These are phyloP conservation scores for Ophthalmolycus amberensis DNA, from an alignment of 2,113 vertebrate species.

Conservation along the genomic window DNA sequence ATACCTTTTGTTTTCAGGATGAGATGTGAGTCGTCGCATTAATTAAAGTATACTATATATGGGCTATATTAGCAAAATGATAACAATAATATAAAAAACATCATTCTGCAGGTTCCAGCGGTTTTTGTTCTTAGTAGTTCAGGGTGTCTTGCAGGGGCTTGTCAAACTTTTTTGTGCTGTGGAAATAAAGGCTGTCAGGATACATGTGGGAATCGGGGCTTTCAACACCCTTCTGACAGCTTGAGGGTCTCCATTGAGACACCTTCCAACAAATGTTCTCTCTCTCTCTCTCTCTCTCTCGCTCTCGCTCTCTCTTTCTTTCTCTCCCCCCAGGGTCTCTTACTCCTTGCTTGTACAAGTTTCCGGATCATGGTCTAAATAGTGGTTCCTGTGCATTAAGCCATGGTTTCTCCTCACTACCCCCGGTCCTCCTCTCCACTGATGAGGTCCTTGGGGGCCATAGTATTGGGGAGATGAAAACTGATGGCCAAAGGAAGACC, in stretches of 20 bases:
- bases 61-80: background rate
- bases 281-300: background rate
- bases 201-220: background rate
- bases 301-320: background rate
- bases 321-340: conserved; percentile 85
- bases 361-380: conserved; percentile 90
- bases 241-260: conserved; percentile 23
- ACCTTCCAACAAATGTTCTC: background rate
- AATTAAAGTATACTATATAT: background rate
- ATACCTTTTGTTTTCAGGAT: background rate
- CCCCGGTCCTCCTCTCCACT: conserved; percentile 86
- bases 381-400: conserved; percentile 88
- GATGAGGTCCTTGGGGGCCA: conserved; percentile 84
- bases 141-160: background rate
- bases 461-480: conserved; percentile 86
- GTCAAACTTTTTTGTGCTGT: background rate
- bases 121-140: background rate
- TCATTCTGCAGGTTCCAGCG: background rate
- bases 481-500: conserved; percentile 89
- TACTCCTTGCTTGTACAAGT: conserved; percentile 94
- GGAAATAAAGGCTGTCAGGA: background rate
- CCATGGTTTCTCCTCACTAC: conserved; percentile 89
- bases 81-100: background rate
- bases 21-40: background rate
- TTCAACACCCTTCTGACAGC: conserved; percentile 24